Percentiles rank a stretch among this genome's conserved stretches.
These are phyloP conservation scores for Cavia aperea DNA, from an alignment of 2,113 vertebrate species.

Conservation along the genomic window DNA sequence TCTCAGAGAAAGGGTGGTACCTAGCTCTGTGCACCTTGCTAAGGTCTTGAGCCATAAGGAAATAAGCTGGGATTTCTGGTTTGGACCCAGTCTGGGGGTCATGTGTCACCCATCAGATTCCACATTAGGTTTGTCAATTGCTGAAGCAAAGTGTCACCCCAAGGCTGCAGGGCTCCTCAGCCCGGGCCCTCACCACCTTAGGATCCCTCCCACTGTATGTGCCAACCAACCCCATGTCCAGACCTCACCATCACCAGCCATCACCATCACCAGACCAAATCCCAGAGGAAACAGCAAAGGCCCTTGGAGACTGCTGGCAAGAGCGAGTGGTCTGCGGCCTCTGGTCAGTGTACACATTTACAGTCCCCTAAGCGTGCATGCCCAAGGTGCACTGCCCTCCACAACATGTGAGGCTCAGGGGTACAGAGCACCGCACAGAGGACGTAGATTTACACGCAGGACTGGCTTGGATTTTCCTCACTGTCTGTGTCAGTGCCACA, in stretches of 20 bases:
- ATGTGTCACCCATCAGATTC: background rate
- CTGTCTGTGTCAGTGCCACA: background rate
- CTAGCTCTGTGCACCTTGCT: background rate
- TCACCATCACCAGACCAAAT: background rate
- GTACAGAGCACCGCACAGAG: background rate
- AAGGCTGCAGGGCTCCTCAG: background rate
- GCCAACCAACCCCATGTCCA: rapidly evolving
- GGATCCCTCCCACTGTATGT: background rate
- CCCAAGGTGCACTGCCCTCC: too few species aligned
- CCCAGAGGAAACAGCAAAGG: background rate
- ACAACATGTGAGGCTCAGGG: too few species aligned
- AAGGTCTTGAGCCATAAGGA: background rate
- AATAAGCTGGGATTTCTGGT: background rate
- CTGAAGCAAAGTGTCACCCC: background rate
- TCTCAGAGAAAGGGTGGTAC: background rate
- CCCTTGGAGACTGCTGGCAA: background rate
- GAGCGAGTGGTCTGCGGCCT: background rate
- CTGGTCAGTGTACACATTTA: background rate
- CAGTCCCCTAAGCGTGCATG: background rate
- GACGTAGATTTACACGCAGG: rapidly evolving
- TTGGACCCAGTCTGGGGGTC: background rate
- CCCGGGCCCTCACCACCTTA: too few species aligned
- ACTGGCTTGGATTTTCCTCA: background rate
- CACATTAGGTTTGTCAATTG: background rate
- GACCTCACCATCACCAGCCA: background rate